Percentiles rank a stretch among this genome's conserved stretches.
phyloP scores from a whole-genome alignment of 1,140 invertebrate genomes.

The Galleria mellonella region DNA sequence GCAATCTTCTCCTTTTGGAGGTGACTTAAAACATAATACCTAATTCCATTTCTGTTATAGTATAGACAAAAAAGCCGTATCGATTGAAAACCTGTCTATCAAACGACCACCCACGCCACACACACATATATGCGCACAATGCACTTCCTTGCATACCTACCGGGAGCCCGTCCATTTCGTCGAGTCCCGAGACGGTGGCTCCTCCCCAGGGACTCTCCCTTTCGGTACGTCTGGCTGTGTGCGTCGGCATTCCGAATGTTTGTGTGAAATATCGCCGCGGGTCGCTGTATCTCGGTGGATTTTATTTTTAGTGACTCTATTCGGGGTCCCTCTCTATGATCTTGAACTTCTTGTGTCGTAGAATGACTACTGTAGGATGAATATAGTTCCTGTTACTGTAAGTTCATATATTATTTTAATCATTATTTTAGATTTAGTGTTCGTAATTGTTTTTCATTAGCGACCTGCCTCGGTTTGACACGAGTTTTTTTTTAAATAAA shows the following conservation, averaged over 20 bases:
- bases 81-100: constrained; percentile 20
- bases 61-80: constrained; percentile 8
- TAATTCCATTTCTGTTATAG: too few species aligned
- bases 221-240: constrained; percentile 26
- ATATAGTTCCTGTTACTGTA: constrained; percentile 1
- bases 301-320: constrained; percentile 36
- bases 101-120: constrained; percentile 21
- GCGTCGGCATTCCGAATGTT: not conserved
- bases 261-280: constrained; percentile 24
- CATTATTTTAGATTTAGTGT: too few species aligned
- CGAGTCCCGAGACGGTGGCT: constrained; percentile 62
- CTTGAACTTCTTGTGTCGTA: constrained; percentile 17
- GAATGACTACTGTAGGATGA: too few species aligned
- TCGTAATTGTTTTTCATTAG: too few species aligned
- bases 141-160: constrained; percentile 64
- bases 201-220: constrained; percentile 72
- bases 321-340: constrained; percentile 12
- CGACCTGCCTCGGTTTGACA: too few species aligned
- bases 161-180: constrained; percentile 47
- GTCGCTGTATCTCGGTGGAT: constrained; percentile 23
- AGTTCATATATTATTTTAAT: too few species aligned
- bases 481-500: too few species aligned
- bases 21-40: not conserved
- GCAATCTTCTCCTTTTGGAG: too few species aligned
- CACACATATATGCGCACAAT: constrained; percentile 32